Evolutionary conservation across 2,888 invertebrate genomes (phyloP).

Genomic region (Carterocephalus palaemon): DNA sequence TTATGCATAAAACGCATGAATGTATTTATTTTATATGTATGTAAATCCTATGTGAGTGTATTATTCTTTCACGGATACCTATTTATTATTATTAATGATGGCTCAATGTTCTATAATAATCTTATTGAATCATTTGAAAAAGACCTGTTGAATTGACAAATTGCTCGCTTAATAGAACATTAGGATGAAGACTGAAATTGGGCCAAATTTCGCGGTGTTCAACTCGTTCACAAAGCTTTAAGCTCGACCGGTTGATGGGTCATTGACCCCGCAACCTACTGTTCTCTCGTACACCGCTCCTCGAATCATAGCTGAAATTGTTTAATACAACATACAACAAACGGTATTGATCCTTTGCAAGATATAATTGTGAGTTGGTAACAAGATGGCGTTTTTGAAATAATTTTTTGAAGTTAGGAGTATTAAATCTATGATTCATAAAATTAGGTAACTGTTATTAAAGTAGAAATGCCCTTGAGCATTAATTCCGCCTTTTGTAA

Average conservation of each 20-base stretch:
- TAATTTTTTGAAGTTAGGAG: no score
- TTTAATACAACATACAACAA: constrained; percentile 17
- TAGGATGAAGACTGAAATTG: constrained; percentile 49
- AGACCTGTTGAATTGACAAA: constrained; percentile 8
- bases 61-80: no score
- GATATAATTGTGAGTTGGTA: constrained; percentile 28
- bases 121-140: not conserved
- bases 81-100: no score
- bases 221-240: constrained; percentile 63
- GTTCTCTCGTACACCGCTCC: constrained; percentile 42
- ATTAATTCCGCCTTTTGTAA: not conserved
- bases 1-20: no score
- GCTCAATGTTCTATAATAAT: no score
- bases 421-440: no score
- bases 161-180: constrained; percentile 9
- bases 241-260: constrained; percentile 71
- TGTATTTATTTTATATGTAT: no score
- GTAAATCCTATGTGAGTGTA: no score
- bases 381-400: constrained; percentile 18
- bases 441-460: no score
- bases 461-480: no score
- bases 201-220: constrained; percentile 67
- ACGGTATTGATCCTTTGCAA: constrained; percentile 18
- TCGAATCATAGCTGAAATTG: constrained; percentile 25
- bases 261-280: constrained; percentile 73